Percentiles rank a stretch among this genome's conserved stretches.
Conservation (phyloP, 2,113 vertebrate species). For the Megaceryle maxima region DNA sequence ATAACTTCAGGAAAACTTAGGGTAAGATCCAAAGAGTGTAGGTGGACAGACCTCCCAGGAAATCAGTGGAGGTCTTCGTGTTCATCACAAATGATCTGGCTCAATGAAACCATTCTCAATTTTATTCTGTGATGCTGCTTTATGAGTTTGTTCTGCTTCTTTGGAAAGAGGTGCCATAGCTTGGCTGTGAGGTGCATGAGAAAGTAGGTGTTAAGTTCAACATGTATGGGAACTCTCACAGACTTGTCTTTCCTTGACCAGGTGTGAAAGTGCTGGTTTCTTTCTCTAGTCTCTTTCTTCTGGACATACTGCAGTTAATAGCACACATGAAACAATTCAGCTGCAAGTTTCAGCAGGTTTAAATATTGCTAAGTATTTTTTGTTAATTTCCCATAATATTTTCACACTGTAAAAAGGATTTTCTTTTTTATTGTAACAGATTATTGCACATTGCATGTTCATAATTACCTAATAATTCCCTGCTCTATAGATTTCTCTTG, state of each 20-base stretch:
- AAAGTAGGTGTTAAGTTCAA: slow-evolving; percentile 42
- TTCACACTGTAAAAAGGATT: slow-evolving; percentile 49
- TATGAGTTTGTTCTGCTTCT: background rate
- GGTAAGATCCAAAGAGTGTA: background rate
- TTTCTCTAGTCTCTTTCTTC: slow-evolving; percentile 55
- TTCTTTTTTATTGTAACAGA: background rate
- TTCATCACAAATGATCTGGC: background rate
- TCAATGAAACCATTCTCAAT: background rate
- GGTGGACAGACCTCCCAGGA: background rate
- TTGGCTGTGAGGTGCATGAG: background rate
- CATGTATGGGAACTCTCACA: slow-evolving; percentile 38
- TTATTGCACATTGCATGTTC: slow-evolving; percentile 7
- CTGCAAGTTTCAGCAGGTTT: background rate
- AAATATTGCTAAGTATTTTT: slow-evolving; percentile 20
- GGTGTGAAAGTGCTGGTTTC: slow-evolving; percentile 43
- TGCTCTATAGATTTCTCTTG: background rate
- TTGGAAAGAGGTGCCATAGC: background rate
- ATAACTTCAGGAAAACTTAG: background rate
- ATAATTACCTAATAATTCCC: slow-evolving; percentile 46
- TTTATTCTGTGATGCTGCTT: background rate
- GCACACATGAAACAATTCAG: background rate
- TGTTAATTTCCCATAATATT: slow-evolving; percentile 52
- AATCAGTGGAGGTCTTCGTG: background rate
- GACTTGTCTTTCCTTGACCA: slow-evolving; percentile 47
- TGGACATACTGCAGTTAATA: slow-evolving; percentile 59